Conservation (phyloP, 2,888 invertebrate species). For the Limenitis camilla region DNA sequence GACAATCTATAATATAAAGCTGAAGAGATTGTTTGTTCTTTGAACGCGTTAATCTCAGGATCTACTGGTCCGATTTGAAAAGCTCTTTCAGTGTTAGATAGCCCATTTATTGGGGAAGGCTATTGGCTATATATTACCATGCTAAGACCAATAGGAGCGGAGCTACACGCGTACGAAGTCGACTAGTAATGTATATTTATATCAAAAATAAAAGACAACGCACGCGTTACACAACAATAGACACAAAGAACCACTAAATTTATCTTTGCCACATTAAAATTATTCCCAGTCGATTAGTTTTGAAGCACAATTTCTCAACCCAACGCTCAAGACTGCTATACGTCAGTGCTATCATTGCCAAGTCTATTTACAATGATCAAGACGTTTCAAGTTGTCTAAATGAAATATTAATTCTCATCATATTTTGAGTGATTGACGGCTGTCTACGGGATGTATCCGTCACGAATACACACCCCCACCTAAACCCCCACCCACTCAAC, state of each 20-base stretch:
- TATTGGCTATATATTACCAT: too few species aligned
- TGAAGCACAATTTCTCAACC: conserved; percentile 8
- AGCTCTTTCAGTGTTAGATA: too few species aligned
- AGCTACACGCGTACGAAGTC: too few species aligned
- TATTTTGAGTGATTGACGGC: conserved; percentile 67
- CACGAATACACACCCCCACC: conserved; percentile 57
- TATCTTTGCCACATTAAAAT: conserved; percentile 5
- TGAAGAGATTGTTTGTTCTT: too few species aligned
- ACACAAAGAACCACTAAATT: not conserved
- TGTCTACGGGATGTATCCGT: conserved; percentile 71
- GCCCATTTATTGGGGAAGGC: too few species aligned
- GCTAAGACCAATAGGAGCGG: too few species aligned
- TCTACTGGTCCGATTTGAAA: too few species aligned
- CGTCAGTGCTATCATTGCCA: conserved; percentile 12
- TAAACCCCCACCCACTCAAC: conserved; percentile 28
- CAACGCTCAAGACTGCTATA: conserved; percentile 5
- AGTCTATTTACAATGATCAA: conserved; percentile 34
- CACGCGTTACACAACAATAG: not conserved
- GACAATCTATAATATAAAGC: too few species aligned
- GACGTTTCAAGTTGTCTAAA: conserved; percentile 35
- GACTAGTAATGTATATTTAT: not conserved
- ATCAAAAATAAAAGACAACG: not conserved
- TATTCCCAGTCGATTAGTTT: conserved; percentile 9
- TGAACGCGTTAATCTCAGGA: too few species aligned
- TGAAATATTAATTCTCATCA: conserved; percentile 72